Percentiles rank a stretch among this genome's conserved stretches.
phyloP scores from a whole-genome alignment of 2,797 vertebrate genomes.

The Crenichthys baileyi region DNA sequence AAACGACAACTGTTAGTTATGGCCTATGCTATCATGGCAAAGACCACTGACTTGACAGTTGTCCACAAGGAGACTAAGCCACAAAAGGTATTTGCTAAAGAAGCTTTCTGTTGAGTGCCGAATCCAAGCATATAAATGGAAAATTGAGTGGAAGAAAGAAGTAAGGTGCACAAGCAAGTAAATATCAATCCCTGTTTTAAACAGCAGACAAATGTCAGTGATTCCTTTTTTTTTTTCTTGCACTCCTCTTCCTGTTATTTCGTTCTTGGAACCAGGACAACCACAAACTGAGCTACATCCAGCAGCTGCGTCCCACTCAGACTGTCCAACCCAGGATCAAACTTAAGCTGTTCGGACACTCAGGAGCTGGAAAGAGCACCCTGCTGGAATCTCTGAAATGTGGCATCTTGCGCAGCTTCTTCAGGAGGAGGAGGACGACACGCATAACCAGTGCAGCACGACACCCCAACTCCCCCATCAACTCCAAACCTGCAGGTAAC shows the following conservation, averaged over 20 bases:
- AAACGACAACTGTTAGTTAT: not conserved
- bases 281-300: conserved; percentile 89
- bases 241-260: not conserved
- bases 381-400: conserved; percentile 96
- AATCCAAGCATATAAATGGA: not conserved
- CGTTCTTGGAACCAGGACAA: conserved; percentile 82
- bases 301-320: conserved; percentile 91
- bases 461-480: conserved; percentile 91
- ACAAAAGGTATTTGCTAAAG: too few relatives aligned
- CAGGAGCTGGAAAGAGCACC: conserved; percentile 89
- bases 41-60: too few relatives aligned
- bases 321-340: conserved; percentile 90
- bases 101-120: not conserved
- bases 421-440: conserved; percentile 89
- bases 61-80: too few relatives aligned
- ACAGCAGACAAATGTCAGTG: too few relatives aligned
- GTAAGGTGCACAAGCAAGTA: not conserved
- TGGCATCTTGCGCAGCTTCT: conserved; percentile 94
- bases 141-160: not conserved
- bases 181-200: not conserved
- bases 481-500: conserved; percentile 90
- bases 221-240: too few relatives aligned
- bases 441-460: conserved; percentile 85
- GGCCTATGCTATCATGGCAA: too few relatives aligned
- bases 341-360: conserved; percentile 93